These are phyloP conservation scores for Caenorhabditis tropicalis DNA, from an alignment of 1,140 invertebrate genomes.

Conservation along the genomic window DNA sequence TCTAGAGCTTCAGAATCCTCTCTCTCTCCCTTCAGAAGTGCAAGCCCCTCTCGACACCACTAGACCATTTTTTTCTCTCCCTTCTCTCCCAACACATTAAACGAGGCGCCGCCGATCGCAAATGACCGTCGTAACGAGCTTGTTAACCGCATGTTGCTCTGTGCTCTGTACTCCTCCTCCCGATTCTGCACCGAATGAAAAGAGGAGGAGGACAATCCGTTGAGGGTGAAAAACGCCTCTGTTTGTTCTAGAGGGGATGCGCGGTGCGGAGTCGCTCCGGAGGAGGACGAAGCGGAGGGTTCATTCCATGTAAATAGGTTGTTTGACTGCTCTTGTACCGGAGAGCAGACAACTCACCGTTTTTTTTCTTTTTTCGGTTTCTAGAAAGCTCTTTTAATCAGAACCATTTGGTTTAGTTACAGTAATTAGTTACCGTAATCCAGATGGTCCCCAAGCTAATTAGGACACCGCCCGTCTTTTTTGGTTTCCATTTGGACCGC, in stretches of 20 bases:
- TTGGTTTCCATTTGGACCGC: too few relatives aligned
- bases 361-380: neutral
- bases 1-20: neutral
- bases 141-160: constrained; percentile 40
- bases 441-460: too few relatives aligned
- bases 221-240: neutral
- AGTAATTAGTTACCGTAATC: too few relatives aligned
- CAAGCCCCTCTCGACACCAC: too few relatives aligned
- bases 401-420: too few relatives aligned
- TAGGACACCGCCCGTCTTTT: too few relatives aligned
- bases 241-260: constrained; percentile 17
- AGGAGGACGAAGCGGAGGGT: neutral
- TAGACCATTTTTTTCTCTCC: neutral
- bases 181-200: neutral
- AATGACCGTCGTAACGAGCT: constrained; percentile 32
- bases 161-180: neutral
- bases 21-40: too few relatives aligned
- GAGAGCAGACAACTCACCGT: neutral
- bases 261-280: neutral
- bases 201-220: neutral
- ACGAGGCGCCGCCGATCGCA: constrained; percentile 24
- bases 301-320: constrained; percentile 24
- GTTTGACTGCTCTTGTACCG: neutral
- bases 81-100: neutral
- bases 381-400: too few relatives aligned